phyloP scores from a whole-genome alignment of 2,888 invertebrate genomes.

The Nomada hirtipes region DNA sequence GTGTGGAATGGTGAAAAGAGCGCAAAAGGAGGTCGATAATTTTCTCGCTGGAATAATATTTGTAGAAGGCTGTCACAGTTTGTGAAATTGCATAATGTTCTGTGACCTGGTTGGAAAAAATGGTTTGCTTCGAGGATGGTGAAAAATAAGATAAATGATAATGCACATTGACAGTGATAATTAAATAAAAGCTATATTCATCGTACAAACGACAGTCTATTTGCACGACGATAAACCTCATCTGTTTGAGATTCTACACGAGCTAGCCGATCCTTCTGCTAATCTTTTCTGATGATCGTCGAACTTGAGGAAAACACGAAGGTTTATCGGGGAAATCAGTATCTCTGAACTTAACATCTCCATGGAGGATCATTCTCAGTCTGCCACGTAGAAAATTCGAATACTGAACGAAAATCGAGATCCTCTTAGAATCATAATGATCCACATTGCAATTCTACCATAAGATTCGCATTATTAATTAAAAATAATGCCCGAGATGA shows the following conservation, averaged over 20 bases:
- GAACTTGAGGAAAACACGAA: not conserved
- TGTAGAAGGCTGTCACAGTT: constrained; percentile 13
- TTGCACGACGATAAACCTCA: constrained; percentile 32
- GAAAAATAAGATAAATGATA: constrained; percentile 29
- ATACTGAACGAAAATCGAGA: too few species aligned
- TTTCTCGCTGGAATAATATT: constrained; percentile 38
- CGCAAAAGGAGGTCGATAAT: constrained; percentile 21
- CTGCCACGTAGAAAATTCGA: too few species aligned
- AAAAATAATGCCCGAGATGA: too few species aligned
- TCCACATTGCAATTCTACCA: not conserved
- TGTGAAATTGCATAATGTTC: constrained; percentile 30
- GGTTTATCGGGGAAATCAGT: not conserved
- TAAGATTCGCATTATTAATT: too few species aligned
- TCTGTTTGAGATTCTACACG: constrained; percentile 10
- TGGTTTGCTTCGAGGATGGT: not conserved
- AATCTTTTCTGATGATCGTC: not conserved
- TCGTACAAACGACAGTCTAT: constrained; percentile 9
- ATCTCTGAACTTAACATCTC: not conserved
- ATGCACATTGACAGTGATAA: constrained; percentile 6
- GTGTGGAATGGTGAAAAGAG: not conserved
- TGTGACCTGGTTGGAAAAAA: constrained; percentile 24
- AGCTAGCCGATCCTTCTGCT: not conserved
- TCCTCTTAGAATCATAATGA: not conserved
- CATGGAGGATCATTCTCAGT: not conserved
- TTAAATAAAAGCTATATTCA: constrained; percentile 12